These are phyloP conservation scores for Dinocampus coccinellae DNA, from an alignment of 2,888 invertebrate species.

Conservation along the genomic window DNA sequence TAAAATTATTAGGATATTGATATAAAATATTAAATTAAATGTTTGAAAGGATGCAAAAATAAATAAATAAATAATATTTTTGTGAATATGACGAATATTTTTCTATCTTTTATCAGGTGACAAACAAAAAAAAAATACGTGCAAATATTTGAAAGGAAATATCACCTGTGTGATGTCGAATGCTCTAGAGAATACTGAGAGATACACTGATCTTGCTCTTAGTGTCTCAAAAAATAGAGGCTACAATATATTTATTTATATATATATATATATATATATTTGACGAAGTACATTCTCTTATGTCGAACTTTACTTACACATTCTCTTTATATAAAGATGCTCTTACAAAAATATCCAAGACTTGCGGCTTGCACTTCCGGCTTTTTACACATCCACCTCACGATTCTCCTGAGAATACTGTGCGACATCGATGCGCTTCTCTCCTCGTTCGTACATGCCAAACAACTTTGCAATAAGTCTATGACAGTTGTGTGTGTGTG, in stretches of 20 bases:
- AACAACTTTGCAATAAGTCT: slow-evolving; percentile 40
- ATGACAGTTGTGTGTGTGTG: slow-evolving; percentile 16
- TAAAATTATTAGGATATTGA: no score
- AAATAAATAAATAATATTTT: no score
- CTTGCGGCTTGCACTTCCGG: slow-evolving; percentile 3
- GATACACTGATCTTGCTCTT: slow-evolving; percentile 65
- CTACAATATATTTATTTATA: slow-evolving; percentile 17
- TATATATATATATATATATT: no score
- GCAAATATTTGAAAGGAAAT: neutral
- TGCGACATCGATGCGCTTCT: slow-evolving; percentile 52
- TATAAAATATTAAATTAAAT: no score
- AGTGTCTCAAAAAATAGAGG: slow-evolving; percentile 51
- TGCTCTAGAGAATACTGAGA: slow-evolving; percentile 59
- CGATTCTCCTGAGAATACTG: slow-evolving; percentile 52
- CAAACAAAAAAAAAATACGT: neutral
- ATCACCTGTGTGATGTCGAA: neutral
- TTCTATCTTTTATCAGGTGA: neutral
- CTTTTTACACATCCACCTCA: slow-evolving; percentile 9
- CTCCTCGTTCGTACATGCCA: slow-evolving; percentile 45
- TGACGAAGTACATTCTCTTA: neutral
- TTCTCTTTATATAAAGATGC: neutral
- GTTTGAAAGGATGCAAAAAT: no score
- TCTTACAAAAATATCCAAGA: neutral
- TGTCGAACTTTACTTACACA: neutral
- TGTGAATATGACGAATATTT: no score